Conservation (phyloP, 1,140 invertebrate species). For the Leptinotarsa undecemlineata region DNA sequence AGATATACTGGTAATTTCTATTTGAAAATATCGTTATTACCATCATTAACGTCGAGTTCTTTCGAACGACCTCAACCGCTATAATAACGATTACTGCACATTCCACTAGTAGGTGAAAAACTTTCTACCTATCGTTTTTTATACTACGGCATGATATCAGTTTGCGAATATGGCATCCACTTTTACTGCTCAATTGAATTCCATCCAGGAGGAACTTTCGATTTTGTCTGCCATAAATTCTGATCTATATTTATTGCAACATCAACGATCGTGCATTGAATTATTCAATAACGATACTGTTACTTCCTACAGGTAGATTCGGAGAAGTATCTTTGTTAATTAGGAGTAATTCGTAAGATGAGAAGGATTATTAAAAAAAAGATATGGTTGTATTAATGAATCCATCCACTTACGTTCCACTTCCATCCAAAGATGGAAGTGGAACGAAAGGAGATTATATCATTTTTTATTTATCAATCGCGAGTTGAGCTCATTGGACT, state of each 20-base stretch:
- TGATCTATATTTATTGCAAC: constrained; percentile 1
- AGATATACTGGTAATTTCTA: neutral
- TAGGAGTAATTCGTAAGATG: neutral
- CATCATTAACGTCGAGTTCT: neutral
- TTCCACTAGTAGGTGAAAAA: neutral
- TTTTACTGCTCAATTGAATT: neutral
- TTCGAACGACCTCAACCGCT: neutral
- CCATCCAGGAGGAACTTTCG: neutral
- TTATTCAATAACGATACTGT: neutral
- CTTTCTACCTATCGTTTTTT: neutral
- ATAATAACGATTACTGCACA: neutral
- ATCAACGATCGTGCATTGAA: neutral
- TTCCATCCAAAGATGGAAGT: too few species aligned
- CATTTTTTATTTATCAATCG: too few species aligned
- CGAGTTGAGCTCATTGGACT: too few species aligned
- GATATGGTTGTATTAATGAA: neutral
- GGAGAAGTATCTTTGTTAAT: neutral
- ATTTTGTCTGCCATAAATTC: neutral
- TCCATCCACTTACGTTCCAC: too few species aligned
- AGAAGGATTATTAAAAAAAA: neutral
- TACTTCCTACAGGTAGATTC: neutral
- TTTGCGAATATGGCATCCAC: neutral
- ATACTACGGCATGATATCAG: neutral
- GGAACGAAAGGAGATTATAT: too few species aligned
- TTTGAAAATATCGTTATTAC: neutral